Base-by-base conservation (phyloP, 2,797 vertebrate genomes). In the Echiichthys vipera region DNA sequence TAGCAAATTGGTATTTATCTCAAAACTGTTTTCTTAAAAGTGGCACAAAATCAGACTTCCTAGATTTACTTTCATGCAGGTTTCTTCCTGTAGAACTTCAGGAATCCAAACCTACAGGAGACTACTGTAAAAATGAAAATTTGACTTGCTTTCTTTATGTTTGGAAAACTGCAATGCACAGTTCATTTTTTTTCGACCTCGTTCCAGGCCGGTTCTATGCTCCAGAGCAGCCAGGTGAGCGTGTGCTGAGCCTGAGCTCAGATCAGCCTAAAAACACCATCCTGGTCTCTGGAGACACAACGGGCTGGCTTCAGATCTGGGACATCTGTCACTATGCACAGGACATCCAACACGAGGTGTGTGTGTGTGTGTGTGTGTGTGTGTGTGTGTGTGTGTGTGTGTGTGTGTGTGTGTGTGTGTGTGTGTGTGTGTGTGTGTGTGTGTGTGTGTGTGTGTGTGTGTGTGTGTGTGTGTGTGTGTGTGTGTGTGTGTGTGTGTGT, bases 231-330 rank as follows among this genome's bases (percentile, higher is more conserved):
- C 39, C 68, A 8, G 77, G 84, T 13, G 73, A 83, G 9, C 56
- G 71, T 30, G 84, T 94, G 25, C 64, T 89, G 36, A 85, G 77
- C 20, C 71, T 94, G 58, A 85, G 68, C 71, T 90, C 91, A 27
- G 89, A 92, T 74, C 86, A 90, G 22, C 61, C n/a, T n/a, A 53
- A 87, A 72, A 94, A 93, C 78, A 86, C 50, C 14, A 47, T 93
- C 37, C 90, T 95, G 29, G 76, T 94, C 36, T 93, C 89, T 45
- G 94, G 91, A 78, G 92, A 94, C 88, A 88, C 89, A 2, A 9
- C 77, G 0, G 94, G 90, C n/a, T 74, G 58, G 42, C 72, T 93
- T 71, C 88, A 92, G n/a, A 63, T 93, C 45, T 94, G 93, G 92
- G 91, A 93, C 67, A 90, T 94, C 73, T 87, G 84, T 47, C 45